phyloP scores from a whole-genome alignment of 2,113 vertebrate species.

The Muntiacus reevesi region DNA sequence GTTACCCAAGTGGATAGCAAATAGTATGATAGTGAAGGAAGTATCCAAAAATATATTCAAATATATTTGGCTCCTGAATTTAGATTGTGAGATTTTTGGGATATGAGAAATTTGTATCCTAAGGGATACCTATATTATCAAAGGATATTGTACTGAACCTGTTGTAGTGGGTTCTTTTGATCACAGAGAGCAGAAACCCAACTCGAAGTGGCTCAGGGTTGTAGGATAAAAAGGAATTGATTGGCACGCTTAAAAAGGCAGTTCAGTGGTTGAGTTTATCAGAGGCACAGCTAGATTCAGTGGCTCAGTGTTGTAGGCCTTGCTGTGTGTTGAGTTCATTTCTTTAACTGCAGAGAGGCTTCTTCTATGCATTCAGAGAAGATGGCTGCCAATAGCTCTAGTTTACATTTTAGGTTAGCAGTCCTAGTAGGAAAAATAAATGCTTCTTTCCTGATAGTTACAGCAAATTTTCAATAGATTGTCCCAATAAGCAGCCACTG shows the following conservation, averaged over 20 bases:
- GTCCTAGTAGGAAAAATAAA: neutral
- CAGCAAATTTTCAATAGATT: neutral
- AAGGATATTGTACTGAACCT: neutral
- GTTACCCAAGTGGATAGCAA: neutral
- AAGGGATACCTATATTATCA: neutral
- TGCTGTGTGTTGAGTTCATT: neutral
- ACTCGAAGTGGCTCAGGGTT: neutral
- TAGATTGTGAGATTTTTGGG: slow-evolving; percentile 1
- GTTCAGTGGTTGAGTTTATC: neutral
- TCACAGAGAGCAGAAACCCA: neutral
- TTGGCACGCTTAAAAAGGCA: neutral
- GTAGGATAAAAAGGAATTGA: neutral
- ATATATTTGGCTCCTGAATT: slow-evolving; percentile 7
- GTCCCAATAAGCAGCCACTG: neutral
- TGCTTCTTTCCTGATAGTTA: neutral
- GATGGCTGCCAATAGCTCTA: neutral
- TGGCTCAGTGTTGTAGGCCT: neutral
- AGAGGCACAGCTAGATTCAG: neutral
- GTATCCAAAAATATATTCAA: neutral
- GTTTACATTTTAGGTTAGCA: neutral
- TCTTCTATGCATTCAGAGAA: neutral
- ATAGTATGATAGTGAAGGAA: neutral
- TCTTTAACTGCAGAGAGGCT: neutral
- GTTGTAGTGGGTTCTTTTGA: neutral
- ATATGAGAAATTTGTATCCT: slow-evolving; percentile 20